Evolutionary conservation across 2,113 vertebrate genomes (phyloP).

Genomic region (Actenoides hombroni): DNA sequence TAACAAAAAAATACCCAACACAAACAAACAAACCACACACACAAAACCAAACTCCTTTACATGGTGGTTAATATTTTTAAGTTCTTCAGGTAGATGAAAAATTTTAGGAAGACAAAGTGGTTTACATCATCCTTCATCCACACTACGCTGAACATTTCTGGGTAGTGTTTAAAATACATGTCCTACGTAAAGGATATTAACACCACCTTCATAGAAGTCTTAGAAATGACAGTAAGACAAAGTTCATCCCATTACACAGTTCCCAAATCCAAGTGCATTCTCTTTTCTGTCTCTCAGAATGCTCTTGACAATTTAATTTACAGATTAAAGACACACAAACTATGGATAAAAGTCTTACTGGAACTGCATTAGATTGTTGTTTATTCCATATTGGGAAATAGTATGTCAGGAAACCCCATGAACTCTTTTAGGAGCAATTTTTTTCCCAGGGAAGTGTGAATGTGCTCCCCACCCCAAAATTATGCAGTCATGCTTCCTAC

Average conservation of each 20-base stretch:
- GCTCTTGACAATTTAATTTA: not conserved
- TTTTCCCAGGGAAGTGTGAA: not conserved
- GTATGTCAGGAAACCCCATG: not conserved
- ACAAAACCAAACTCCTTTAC: not conserved
- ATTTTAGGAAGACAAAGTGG: not conserved
- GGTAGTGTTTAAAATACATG: not conserved
- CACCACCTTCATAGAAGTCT: not conserved
- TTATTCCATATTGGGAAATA: not conserved
- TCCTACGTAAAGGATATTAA: not conserved
- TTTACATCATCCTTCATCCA: not conserved
- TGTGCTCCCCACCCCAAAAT: not conserved
- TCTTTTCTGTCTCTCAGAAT: not conserved
- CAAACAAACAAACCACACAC: too few species aligned
- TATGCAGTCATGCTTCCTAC: slow-evolving; percentile 14
- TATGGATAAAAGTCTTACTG: not conserved
- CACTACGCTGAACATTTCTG: not conserved
- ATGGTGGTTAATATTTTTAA: not conserved
- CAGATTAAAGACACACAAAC: not conserved
- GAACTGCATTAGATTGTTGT: not conserved
- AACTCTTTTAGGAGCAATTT: not conserved
- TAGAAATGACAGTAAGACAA: not conserved
- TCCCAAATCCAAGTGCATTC: not conserved
- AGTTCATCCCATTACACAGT: not conserved
- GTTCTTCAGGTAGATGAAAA: not conserved
- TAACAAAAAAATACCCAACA: too few species aligned